Base-by-base conservation (phyloP, 2,797 vertebrate species). In the Hozukius guyotensis region DNA sequence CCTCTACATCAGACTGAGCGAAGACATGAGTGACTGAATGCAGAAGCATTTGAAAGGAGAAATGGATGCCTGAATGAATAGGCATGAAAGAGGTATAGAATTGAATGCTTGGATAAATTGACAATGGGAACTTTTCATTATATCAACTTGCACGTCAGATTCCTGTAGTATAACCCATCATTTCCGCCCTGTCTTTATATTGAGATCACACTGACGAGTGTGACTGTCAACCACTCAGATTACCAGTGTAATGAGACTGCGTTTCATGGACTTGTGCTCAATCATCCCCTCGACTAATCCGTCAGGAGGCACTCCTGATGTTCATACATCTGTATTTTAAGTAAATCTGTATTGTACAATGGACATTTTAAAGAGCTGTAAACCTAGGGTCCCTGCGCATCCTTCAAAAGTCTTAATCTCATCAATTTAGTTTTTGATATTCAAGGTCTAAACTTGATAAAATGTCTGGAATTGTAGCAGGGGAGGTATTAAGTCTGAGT, bases 21-120 rank as follows among this genome's bases (percentile, higher is more conserved):
- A 38, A 65, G 72, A 80, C 78, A 78, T 65, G 87, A 88, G 75
- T 69, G 79, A 80, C 83, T 87, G 86, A 87, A 76, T 61, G 72
- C 73, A 82, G 81, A 63, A 65, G 62, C 31, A 4, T 74, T 74
- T 81, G 77, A 84, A 76, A 42, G 46, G 72, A 79, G 78, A 62
- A 81, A 77, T 86, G 71, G 71, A 73, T 87, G 76, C 65, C 66
- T 78, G 77, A 83, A 83, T 76, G 79, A 78, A 20, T 57, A 14
- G 66, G 60, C 34, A 27, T 74, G 69, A 80, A 80, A 68, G 83
- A 86, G 68, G 74, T 63, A 24, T 24, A 55, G 65, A 72, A 74
- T 14, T 52, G 75, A 86, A 55, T 64, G 72, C 67, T 66, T 60
- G 61, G 80, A 83, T 75, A 79, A 71, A 79, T n/a, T 75, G 72